Percentiles rank a stretch among this genome's conserved stretches.
Evolutionary conservation across 2,113 vertebrate species (phyloP).

Genomic region (Beaufortia kweichowensis): DNA sequence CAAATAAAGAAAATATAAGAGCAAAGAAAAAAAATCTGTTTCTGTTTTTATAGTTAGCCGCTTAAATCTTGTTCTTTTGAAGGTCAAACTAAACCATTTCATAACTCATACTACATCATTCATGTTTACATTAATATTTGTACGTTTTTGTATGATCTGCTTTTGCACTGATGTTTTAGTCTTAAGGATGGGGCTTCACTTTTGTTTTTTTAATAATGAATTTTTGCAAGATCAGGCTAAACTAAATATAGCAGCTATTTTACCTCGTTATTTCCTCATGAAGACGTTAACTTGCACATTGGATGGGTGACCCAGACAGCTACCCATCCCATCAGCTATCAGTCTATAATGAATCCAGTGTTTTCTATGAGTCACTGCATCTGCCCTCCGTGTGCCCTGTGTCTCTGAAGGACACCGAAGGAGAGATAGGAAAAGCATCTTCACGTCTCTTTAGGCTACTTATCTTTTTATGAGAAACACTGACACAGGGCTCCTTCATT

Average conservation of each 20-base stretch:
- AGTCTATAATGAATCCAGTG: constrained; percentile 24
- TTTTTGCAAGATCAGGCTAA: too few relatives aligned
- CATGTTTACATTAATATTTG: too few relatives aligned
- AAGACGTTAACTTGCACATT: constrained; percentile 1
- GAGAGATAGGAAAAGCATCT: not conserved
- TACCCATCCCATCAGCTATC: constrained; percentile 12
- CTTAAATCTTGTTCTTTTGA: not conserved
- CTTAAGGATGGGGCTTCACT: too few relatives aligned
- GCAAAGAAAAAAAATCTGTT: not conserved
- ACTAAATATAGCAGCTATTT: too few relatives aligned
- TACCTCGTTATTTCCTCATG: too few relatives aligned
- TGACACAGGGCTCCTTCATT: constrained; percentile 3
- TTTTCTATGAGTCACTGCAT: not conserved
- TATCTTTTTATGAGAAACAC: constrained; percentile 32
- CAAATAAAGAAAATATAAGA: not conserved
- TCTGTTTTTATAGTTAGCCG: not conserved
- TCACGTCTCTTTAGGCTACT: not conserved
- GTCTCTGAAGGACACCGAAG: constrained; percentile 11
- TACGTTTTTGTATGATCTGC: too few relatives aligned
- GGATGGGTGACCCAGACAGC: constrained; percentile 12
- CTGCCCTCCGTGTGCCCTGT: constrained; percentile 1
- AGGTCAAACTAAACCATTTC: too few relatives aligned
- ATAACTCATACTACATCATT: too few relatives aligned
- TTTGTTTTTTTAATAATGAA: too few relatives aligned
- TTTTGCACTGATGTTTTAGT: too few relatives aligned